Evolutionary conservation across 2,797 vertebrate species (phyloP), one percentile per base, ranked within the genome.

Genomic region (Cichlasoma orientale): DNA sequence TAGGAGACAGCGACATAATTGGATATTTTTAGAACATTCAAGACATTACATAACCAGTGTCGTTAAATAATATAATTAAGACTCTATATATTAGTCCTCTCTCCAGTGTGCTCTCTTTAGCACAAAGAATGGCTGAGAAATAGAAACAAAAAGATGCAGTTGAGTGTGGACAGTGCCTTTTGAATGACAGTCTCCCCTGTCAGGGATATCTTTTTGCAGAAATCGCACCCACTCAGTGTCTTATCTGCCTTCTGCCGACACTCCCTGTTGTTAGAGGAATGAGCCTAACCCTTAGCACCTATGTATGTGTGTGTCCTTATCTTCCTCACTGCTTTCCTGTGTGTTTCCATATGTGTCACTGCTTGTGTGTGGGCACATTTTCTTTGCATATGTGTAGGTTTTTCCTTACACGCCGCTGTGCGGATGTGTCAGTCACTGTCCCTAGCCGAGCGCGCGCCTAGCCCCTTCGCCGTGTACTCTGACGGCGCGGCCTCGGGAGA

Each of bases 391-490:
- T 16, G 33, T 77, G 80, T 18, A 21, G 70, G 74, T 71, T 70
- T 36, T 71, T 61, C 71, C 68, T 31, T 7, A 23, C 56, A 31
- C 4, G 41, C 38, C 3, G 7, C 56, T 41, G 54, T 36, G 50
- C 44, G 55, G 59, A 80, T 54, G 54, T 85, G 82, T 86, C 85
- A 73, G 73, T 82, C 79, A 53, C 23, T 36, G 55, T 86, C 75
- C 78, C 56, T 4, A 0, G 55, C 14, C 23, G 54, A 74, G 66
- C 25, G 29, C 52, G 12, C 1, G 52, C n/a, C 18, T 44, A 84
- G 50, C n/a, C 56, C 27, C 36, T 80, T 76, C 13, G 2, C 47
- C 2, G 19, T 68, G 74, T 71, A 44, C 19, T 29, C 55, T 36
- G 75, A 79, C 83, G 77, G 13, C 74, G 18, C 19, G 53, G 79